phyloP scores from a whole-genome alignment of 2,888 invertebrate genomes.

The Brachylomia viminalis region DNA sequence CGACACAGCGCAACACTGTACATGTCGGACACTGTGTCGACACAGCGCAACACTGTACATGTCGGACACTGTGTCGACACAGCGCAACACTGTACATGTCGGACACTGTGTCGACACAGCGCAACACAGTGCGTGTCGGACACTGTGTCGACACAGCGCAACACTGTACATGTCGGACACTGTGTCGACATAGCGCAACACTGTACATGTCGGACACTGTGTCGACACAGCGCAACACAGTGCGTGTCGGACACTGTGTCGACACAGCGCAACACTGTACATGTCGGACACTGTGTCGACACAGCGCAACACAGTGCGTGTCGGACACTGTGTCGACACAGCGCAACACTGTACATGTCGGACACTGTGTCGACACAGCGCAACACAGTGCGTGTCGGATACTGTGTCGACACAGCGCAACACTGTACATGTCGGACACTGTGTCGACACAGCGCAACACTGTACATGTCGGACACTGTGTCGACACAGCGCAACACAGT shows the following conservation, averaged over 20 bases:
- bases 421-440: neutral
- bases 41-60: neutral
- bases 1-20: neutral
- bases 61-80: neutral
- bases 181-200: neutral
- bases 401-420: neutral
- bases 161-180: neutral
- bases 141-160: neutral
- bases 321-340: neutral
- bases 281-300: too few species aligned
- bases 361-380: neutral
- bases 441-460: neutral
- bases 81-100: too few species aligned
- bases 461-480: neutral
- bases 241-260: conserved; percentile 24
- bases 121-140: too few species aligned
- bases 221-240: neutral
- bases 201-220: neutral
- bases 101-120: neutral
- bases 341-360: neutral
- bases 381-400: neutral
- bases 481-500: neutral
- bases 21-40: neutral
- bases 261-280: too few species aligned
- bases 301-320: too few species aligned